phyloP scores from a whole-genome alignment of 1,140 invertebrate genomes.

The Brachionus calyciflorus region DNA sequence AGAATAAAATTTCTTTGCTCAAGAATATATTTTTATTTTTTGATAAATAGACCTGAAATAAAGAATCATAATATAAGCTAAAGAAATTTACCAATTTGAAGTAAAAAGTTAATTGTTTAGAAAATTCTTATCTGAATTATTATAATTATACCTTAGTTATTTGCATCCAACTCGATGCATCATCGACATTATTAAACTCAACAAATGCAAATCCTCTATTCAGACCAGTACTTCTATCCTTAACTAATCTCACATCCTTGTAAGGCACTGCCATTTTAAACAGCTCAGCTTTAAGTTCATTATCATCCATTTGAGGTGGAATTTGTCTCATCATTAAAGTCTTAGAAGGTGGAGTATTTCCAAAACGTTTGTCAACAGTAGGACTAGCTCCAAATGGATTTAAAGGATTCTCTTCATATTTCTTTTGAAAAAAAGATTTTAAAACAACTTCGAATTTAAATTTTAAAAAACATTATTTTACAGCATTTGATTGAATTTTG shows the following conservation, averaged over 20 bases:
- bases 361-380: slow-evolving; percentile 77
- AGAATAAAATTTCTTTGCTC: no score
- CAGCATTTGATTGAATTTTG: neutral
- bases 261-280: slow-evolving; percentile 17
- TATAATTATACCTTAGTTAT: slow-evolving; percentile 82
- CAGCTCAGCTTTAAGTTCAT: slow-evolving; percentile 40
- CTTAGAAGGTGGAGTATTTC: slow-evolving; percentile 59
- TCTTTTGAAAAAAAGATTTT: slow-evolving; percentile 61
- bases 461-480: neutral
- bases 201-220: slow-evolving; percentile 84
- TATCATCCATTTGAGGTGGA: slow-evolving; percentile 28
- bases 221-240: slow-evolving; percentile 74
- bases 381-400: slow-evolving; percentile 75
- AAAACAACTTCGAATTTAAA: neutral
- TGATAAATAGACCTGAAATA: no score
- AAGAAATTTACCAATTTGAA: no score
- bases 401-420: slow-evolving; percentile 71
- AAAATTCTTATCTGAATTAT: no score
- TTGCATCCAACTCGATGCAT: slow-evolving; percentile 87
- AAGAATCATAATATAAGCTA: no score
- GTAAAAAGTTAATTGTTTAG: no score
- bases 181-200: slow-evolving; percentile 83
- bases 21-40: no score
- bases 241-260: slow-evolving; percentile 66
- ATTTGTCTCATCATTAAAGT: slow-evolving; percentile 47